phyloP scores from a whole-genome alignment of 2,797 vertebrate genomes.

The Scomberomorus guttatus region DNA sequence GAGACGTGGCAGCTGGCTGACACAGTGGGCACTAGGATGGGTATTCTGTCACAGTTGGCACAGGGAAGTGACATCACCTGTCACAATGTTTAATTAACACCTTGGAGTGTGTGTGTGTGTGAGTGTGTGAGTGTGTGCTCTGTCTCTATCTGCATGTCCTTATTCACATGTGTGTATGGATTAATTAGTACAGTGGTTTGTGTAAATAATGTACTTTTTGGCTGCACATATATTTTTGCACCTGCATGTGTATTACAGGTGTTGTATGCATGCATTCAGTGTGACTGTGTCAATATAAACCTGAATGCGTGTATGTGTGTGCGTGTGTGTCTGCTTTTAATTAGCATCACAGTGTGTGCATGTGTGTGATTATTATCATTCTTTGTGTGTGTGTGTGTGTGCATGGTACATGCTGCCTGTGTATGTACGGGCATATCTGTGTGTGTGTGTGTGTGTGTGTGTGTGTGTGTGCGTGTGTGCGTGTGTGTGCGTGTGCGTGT shows the following conservation, averaged over 20 bases:
- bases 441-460: slow-evolving; percentile 16
- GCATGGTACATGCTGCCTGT: not conserved
- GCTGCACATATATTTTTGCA: not conserved
- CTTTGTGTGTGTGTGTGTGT: not conserved
- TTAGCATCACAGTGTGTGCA: slow-evolving; percentile 43
- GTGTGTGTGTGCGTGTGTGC: slow-evolving; percentile 23
- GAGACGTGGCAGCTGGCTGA: slow-evolving; percentile 76
- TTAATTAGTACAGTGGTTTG: slow-evolving; percentile 19
- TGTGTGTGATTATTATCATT: slow-evolving; percentile 8
- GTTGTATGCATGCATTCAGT: not conserved
- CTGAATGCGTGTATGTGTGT: not conserved
- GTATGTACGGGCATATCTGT: not conserved
- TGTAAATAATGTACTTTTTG: slow-evolving; percentile 10
- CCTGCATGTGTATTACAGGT: not conserved
- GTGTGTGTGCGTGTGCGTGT: slow-evolving; percentile 35
- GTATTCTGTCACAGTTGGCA: slow-evolving; percentile 72
- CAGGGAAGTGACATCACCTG: slow-evolving; percentile 78
- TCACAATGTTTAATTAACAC: slow-evolving; percentile 84
- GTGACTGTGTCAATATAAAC: not conserved
- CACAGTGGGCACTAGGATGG: slow-evolving; percentile 71
- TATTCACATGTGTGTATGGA: slow-evolving; percentile 11
- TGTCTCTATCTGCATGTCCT: not conserved
- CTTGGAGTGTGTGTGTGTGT: slow-evolving; percentile 40
- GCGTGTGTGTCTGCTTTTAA: slow-evolving; percentile 36
- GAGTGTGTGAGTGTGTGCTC: slow-evolving; percentile 8